These are phyloP conservation scores for Chelonia mydas DNA, from an alignment of 2,797 vertebrate genomes.

Conservation along the genomic window DNA sequence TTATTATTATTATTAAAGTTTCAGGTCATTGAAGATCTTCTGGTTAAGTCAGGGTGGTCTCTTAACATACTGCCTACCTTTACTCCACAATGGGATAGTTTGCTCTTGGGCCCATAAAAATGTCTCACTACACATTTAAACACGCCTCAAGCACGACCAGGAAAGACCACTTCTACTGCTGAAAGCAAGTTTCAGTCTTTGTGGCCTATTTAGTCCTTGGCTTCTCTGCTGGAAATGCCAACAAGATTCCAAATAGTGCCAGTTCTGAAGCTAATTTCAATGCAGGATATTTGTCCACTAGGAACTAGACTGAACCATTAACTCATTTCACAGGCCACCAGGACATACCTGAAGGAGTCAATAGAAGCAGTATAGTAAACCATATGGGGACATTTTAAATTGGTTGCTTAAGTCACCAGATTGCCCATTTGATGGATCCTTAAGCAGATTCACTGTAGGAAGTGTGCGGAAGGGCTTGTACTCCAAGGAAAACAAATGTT, in stretches of 20 bases:
- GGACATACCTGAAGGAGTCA: background rate
- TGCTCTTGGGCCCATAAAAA: background rate
- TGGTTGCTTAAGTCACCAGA: background rate
- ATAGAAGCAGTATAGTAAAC: background rate
- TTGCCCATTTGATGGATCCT: background rate
- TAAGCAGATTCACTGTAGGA: background rate
- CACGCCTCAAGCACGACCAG: background rate
- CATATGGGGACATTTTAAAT: background rate
- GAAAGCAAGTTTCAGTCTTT: background rate
- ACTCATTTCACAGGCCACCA: background rate
- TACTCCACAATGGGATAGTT: background rate
- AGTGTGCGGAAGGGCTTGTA: background rate
- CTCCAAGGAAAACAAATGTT: background rate
- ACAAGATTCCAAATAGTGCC: background rate
- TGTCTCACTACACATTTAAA: background rate
- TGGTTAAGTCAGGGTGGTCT: background rate
- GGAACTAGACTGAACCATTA: background rate
- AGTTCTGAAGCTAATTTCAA: background rate
- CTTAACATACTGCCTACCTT: background rate
- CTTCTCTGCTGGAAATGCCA: background rate
- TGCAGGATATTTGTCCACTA: background rate
- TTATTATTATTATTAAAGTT: background rate
- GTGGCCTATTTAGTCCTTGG: accelerated
- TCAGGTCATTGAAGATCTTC: background rate
- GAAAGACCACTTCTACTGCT: background rate